Evolutionary conservation across 2,888 invertebrate genomes (phyloP), one percentile per base, ranked within the genome.

Genomic region (Branchellion lobata): DNA sequence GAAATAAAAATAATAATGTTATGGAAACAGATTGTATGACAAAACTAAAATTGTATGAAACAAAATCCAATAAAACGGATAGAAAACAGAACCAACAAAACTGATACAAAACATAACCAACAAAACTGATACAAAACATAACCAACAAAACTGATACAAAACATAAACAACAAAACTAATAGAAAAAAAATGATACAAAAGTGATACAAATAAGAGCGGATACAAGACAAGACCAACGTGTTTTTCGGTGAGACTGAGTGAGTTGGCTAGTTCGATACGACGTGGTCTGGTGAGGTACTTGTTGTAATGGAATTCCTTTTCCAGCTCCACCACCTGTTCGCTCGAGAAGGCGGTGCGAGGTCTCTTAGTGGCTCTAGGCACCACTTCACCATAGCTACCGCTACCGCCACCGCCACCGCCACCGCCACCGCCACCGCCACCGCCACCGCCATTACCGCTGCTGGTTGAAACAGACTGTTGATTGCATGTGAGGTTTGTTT

Each of bases 301-400:
- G 89, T 78, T 80, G 74, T 68, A 80, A 68, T 80, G 80, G 61
- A 80, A 80, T 40, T 80, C 80, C 40, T 78, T 80, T 33, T 80
- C 80, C 47, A 80, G 51, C 71, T 80, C 80, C 14, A 80, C 78
- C 61, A 80, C 57, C 86, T 94, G 94, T 0, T 90, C 90, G 83
- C 92, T 93, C 0, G 93, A 92, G 86, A 93, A 94, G 0, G 94
- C 93, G 0, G 94, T 94, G 29, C 94, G 89, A 0, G 92, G 91
- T 75, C 94, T 89, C 69, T 83, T 83, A 8, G 73, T 47, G 2
- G 81, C 21, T 57, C 21, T 57, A n/a, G 61, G 21, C 11, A n/a
- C n/a, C 5, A 18, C 21, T 18, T 57, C 61, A n/a, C 24, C 24
- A 24, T 24, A 24, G 61, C 21, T 57, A 18, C 24, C 24, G 5